Percentiles rank a stretch among this genome's conserved stretches.
Evolutionary conservation across 1,140 invertebrate species (phyloP).

Genomic region (Nephila pilipes): DNA sequence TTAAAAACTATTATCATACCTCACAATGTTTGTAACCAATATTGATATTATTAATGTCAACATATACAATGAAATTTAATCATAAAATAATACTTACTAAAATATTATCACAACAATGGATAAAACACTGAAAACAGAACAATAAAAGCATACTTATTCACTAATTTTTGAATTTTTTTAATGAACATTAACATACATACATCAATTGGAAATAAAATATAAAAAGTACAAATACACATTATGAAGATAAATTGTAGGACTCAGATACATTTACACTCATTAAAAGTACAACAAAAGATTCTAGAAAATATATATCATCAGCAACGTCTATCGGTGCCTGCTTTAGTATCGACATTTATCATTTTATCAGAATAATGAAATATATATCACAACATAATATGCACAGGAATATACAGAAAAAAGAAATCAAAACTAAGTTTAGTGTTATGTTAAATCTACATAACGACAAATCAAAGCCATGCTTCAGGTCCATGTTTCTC

Average conservation of each 20-base stretch:
- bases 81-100: background rate
- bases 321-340: background rate
- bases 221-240: background rate
- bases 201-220: background rate
- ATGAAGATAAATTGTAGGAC: background rate
- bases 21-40: too few species aligned
- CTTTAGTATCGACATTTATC: background rate
- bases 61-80: background rate
- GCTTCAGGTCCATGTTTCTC: conserved; percentile 81
- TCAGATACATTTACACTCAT: background rate
- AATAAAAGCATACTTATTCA: background rate
- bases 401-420: background rate
- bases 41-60: too few species aligned
- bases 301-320: background rate
- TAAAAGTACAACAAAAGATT: background rate
- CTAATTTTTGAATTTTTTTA: background rate
- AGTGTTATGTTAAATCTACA: background rate
- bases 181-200: background rate
- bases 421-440: background rate
- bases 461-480: conserved; percentile 42
- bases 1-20: too few species aligned
- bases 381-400: background rate
- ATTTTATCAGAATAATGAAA: background rate
- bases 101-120: background rate
- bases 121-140: background rate